Conservation (phyloP, 2,113 vertebrate species). For the Chiloscyllium plagiosum region DNA sequence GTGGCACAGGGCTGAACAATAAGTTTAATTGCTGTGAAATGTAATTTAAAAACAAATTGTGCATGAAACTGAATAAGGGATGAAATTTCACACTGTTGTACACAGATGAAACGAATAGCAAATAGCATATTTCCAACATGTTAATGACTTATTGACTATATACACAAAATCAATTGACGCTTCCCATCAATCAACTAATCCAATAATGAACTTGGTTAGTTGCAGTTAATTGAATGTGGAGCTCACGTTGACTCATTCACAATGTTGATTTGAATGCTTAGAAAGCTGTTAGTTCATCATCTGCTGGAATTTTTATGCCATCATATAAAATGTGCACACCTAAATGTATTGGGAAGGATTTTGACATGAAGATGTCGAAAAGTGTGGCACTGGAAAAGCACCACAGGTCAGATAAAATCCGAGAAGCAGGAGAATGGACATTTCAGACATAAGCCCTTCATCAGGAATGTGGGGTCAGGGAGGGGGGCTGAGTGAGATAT, state of each 20-base stretch:
- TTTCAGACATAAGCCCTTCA: too few relatives aligned
- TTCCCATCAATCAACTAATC: background rate
- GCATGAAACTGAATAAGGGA: constrained; percentile 13
- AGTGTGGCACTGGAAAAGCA: too few relatives aligned
- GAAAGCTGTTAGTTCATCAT: background rate
- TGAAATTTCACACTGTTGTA: background rate
- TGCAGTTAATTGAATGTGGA: constrained; percentile 19
- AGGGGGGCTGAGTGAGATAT: too few relatives aligned
- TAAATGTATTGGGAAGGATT: background rate
- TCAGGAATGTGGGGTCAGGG: too few relatives aligned
- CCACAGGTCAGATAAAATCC: too few relatives aligned
- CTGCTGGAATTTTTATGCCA: background rate
- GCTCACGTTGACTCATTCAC: background rate
- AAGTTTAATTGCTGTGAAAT: constrained; percentile 28
- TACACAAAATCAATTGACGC: constrained; percentile 19
- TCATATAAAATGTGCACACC: background rate
- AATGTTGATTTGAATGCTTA: background rate
- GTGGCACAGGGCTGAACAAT: background rate
- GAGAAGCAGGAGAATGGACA: too few relatives aligned
- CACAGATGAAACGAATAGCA: background rate
- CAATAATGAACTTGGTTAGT: constrained; percentile 24
- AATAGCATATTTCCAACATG: background rate
- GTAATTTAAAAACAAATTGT: constrained; percentile 9
- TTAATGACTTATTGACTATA: constrained; percentile 11
- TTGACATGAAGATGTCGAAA: background rate